Evolutionary conservation across 2,113 vertebrate genomes (phyloP).

Genomic region (Spilogale gracilis): DNA sequence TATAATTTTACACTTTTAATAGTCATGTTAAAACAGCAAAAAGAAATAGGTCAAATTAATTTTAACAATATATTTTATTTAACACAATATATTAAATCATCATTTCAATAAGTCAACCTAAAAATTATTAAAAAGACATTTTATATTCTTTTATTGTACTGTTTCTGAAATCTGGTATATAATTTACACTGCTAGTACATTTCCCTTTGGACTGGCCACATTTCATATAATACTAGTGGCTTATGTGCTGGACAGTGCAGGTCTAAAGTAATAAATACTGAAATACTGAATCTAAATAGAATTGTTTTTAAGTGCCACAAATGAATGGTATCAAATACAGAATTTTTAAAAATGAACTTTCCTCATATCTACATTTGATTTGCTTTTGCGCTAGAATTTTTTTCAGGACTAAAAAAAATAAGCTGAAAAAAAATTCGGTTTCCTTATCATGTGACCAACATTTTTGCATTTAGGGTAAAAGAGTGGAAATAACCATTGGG

Average conservation of each 20-base stretch:
- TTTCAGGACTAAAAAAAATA: neutral
- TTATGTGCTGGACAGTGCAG: neutral
- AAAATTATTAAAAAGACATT: neutral
- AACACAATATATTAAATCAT: neutral
- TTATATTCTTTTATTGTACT: neutral
- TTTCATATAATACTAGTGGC: neutral
- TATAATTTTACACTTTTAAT: neutral
- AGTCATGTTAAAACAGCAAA: neutral
- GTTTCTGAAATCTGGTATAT: neutral
- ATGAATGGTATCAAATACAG: neutral
- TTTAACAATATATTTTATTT: conserved; percentile 21
- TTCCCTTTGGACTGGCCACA: neutral
- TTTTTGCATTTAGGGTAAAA: conserved; percentile 10
- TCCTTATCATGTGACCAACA: neutral
- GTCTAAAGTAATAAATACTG: neutral
- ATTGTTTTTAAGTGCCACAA: neutral
- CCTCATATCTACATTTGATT: neutral
- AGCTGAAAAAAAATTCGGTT: conserved; percentile 37
- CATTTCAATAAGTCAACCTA: neutral
- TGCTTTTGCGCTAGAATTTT: neutral
- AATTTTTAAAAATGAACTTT: neutral
- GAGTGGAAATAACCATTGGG: neutral
- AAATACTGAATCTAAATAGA: neutral
- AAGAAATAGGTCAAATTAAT: conserved; percentile 9
- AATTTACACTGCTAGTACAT: neutral